Conservation (phyloP, 2,113 vertebrate species). For the Pachyramphus minor region DNA sequence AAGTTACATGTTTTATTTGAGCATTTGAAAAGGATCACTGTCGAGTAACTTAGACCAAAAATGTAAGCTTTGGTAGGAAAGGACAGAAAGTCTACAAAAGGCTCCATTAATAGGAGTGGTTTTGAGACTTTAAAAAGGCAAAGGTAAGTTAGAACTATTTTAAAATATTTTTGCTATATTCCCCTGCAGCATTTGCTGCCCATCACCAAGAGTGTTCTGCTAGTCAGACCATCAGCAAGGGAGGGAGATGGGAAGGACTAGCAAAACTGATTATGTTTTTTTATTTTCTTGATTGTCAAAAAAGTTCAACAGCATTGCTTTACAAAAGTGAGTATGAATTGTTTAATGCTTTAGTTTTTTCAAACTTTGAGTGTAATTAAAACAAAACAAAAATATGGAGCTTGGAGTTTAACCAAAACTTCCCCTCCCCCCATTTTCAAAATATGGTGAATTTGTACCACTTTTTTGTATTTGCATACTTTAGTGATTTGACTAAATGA, state of each 20-base stretch:
- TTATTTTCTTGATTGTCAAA: background rate
- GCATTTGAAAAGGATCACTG: conserved; percentile 37
- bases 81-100: background rate
- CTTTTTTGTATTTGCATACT: background rate
- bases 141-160: background rate
- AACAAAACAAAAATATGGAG: background rate
- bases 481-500: background rate
- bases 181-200: background rate
- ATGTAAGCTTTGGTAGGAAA: background rate
- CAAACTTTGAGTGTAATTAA: background rate
- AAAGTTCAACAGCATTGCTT: background rate
- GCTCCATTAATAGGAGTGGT: background rate
- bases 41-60: conserved; percentile 11
- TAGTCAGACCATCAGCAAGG: background rate
- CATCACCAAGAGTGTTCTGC: background rate
- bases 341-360: background rate
- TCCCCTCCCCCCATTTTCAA: background rate
- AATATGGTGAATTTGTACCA: background rate
- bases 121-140: background rate
- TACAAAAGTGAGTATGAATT: background rate
- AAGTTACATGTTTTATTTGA: conserved; percentile 45
- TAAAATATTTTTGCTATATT: background rate
- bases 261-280: background rate
- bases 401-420: background rate
- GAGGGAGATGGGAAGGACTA: background rate